phyloP scores from a whole-genome alignment of 92 coral and sea anemone species.

The Epizoanthus rinbou region DNA sequence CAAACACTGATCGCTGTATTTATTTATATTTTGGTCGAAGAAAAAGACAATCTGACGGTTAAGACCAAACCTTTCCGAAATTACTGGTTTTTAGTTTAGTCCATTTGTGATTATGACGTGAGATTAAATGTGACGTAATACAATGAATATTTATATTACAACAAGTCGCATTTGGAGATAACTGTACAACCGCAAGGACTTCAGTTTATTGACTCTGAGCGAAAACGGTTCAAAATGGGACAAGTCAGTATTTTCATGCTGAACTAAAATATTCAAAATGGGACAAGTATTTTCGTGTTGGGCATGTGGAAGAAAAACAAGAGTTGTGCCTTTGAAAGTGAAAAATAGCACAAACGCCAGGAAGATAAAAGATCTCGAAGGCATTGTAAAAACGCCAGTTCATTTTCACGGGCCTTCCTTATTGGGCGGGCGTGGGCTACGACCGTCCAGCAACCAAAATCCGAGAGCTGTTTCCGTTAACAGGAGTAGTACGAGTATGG shows the following conservation, averaged over 20 bases:
- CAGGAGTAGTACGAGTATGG: not conserved
- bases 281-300: conserved; percentile 45
- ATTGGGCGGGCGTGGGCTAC: conserved; percentile 1
- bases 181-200: not conserved
- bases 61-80: not conserved
- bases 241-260: conserved; percentile 36
- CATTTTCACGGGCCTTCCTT: conserved; percentile 6
- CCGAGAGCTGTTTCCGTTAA: not conserved
- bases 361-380: not conserved
- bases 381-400: not conserved
- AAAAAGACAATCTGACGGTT: too few relatives aligned
- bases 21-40: too few relatives aligned
- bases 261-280: conserved; percentile 23
- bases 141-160: not conserved
- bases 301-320: conserved; percentile 21
- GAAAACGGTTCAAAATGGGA: conserved; percentile 41
- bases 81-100: not conserved
- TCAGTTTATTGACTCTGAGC: not conserved
- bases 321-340: conserved; percentile 36
- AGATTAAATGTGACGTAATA: conserved; percentile 1
- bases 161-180: not conserved
- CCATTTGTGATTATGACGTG: conserved; percentile 22
- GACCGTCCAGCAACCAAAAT: not conserved
- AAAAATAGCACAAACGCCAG: not conserved
- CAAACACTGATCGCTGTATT: too few relatives aligned